Conservation (phyloP, 1,140 invertebrate species). For the Drosophila tsacasi region DNA sequence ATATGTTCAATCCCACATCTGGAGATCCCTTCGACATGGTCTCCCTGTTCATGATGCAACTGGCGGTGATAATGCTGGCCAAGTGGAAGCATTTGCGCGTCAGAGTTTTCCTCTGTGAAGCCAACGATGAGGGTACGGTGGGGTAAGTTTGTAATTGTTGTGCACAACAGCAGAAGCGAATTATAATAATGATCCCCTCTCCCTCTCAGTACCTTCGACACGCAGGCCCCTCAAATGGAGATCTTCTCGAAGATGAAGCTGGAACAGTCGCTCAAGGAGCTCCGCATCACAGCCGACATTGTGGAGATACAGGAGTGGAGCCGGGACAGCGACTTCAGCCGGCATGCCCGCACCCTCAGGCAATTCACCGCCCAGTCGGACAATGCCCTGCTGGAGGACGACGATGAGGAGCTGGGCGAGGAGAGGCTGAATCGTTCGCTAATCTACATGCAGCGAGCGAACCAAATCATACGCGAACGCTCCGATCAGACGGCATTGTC, state of each 20-base stretch:
- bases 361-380: constrained; percentile 80
- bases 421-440: constrained; percentile 80
- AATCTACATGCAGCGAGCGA: constrained; percentile 87
- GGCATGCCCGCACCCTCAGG: constrained; percentile 64
- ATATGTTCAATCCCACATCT: constrained; percentile 92
- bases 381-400: constrained; percentile 51
- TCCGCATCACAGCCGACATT: constrained; percentile 89
- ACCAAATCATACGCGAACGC: constrained; percentile 91
- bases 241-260: constrained; percentile 86
- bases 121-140: constrained; percentile 72
- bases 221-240: constrained; percentile 80
- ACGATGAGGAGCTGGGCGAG: constrained; percentile 70
- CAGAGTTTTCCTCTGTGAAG: constrained; percentile 93
- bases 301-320: constrained; percentile 85
- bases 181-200: not conserved
- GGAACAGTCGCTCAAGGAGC: constrained; percentile 87
- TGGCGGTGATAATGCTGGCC: constrained; percentile 98
- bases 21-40: constrained; percentile 93
- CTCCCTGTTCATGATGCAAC: constrained; percentile 97
- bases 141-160: constrained; percentile 28
- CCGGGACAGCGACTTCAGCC: constrained; percentile 72
- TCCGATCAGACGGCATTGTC: constrained; percentile 91
- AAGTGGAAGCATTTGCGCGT: constrained; percentile 93
- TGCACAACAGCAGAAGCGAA: not conserved
- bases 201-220: constrained; percentile 80